Conservation (phyloP, 37 sponge, comb jelly and placozoan genomes). For the Aplysina aerophoba region DNA sequence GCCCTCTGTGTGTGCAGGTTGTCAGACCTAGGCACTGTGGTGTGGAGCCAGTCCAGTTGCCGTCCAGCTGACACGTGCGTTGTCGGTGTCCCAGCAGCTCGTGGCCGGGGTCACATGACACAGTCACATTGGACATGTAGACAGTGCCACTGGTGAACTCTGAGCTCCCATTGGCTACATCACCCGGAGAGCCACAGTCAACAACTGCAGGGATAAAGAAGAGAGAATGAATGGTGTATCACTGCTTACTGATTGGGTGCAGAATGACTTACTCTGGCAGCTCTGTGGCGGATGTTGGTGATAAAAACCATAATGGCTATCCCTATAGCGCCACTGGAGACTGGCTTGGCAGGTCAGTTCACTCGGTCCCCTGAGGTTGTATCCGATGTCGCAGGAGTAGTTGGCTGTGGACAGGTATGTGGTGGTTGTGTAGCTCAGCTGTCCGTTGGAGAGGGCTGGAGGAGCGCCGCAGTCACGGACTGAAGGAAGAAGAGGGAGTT, state of each 20-base stretch:
- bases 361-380: not conserved
- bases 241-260: too few species aligned
- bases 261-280: too few species aligned
- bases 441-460: not conserved
- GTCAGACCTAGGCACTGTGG: slow-evolving; percentile 4
- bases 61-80: slow-evolving; percentile 4
- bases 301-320: too few species aligned
- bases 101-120: not conserved
- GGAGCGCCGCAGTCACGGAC: not conserved
- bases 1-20: not conserved
- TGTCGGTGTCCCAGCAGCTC: not conserved
- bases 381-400: not conserved
- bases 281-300: too few species aligned
- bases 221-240: not conserved
- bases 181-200: slow-evolving; percentile 22
- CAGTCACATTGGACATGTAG: not conserved
- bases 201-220: not conserved
- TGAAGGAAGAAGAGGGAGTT: not conserved
- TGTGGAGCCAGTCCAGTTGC: slow-evolving; percentile 6
- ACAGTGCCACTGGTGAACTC: not conserved
- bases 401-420: slow-evolving; percentile 1
- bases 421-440: not conserved
- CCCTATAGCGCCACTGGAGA: not conserved
- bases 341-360: not conserved
- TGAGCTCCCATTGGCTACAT: not conserved